Evolutionary conservation across 1,140 invertebrate species (phyloP), one percentile per base, ranked within the genome.

Genomic region (Drosophila oshimai): DNA sequence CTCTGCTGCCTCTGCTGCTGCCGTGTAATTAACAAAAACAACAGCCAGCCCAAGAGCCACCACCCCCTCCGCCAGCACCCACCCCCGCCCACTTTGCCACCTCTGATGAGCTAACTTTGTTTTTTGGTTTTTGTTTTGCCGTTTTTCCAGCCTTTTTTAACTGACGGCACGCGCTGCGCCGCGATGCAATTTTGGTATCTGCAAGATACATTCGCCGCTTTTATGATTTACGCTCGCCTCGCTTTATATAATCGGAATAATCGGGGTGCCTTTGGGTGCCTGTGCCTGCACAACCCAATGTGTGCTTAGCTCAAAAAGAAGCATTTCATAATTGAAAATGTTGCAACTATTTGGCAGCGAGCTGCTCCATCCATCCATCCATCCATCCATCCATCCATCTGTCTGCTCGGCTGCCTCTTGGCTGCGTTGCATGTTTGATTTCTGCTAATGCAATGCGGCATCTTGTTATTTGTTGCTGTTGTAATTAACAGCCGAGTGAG

Each of bases 301-400:
- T 65, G 60, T 44, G 36, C 37, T 60, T 42, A 42, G 61, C 46
- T 55, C 24, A 44, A 61, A 55, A 55, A 70, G 39, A 67, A 81
- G 53, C 74, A 84, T 84, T 84, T 84, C 80, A 86, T 84, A 84
- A 84, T 84, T 84, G 80, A 86, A 84, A 84, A 84, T 84, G 80
- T 78, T 70, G 80, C 80, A 84, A 84, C 75, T 62, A 78, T 84
- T 65, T 78, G 77, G 75, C 65, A 58, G 72, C 53, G 42, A 36
- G 57, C 73, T 80, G 41, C 22, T 44, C 71, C 53, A 60, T 39
- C 36, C 37, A 51, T 53, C 67, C 60, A 58, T 58, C 49, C 51
- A 50, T 47, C 44, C 39, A 37, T 50, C 44, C 50, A 58, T 78
- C 61, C 36, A 33, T 74, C 61, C 37, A 39, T 26, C 64, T 34